Base-by-base conservation (phyloP, 2,797 vertebrate species). In the Muscicapa comitata region DNA sequence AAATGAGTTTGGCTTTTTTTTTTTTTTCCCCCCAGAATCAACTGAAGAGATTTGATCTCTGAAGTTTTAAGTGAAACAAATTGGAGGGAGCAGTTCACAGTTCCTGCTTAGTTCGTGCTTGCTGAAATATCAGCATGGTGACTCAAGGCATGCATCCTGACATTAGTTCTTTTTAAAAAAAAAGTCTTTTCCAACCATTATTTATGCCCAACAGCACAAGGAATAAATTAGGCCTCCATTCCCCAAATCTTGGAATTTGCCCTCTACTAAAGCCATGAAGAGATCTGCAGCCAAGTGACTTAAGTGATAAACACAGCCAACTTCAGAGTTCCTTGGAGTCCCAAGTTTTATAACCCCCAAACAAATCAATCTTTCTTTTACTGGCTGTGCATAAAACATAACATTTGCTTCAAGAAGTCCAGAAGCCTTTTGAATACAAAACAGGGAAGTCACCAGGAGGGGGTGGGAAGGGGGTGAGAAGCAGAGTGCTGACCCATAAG, bases 351-450 rank as follows among this genome's bases (percentile, higher is more conserved):
- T 6, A 80, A 47, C 38, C 43, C 63, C 9, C 38, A 68, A 75
- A 91, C 47, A 92, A 89, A 93, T 88, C 51, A 73, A 78, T 83
- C 66, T 87, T n/a, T 40, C 71, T 86, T 95, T 88, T 57, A 88
- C 58, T 88, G 65, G 57, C 76, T 86, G n/a, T 28, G 24, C 72
- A 89, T 75, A 95, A 92, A 96, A 90, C 37, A 53, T 18, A 84
- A 87, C 67, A 71, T 85, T 95, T 90, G 31, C 45, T 89, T 87
- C 86, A 89, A 92, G 80, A 67, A 92, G 48, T 59, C 77, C 86
- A 91, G 57, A 33, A 77, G 59, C 40, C 57, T 73, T 94, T 31
- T 61, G 74, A 90, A 91, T 80, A 85, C 53, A 77, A 73, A 90
- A 5, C 43, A 76, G 42, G 55, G 20, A 61, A 93, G 31, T n/a